phyloP scores from a whole-genome alignment of 2,888 invertebrate genomes.

The Seira ritae region DNA sequence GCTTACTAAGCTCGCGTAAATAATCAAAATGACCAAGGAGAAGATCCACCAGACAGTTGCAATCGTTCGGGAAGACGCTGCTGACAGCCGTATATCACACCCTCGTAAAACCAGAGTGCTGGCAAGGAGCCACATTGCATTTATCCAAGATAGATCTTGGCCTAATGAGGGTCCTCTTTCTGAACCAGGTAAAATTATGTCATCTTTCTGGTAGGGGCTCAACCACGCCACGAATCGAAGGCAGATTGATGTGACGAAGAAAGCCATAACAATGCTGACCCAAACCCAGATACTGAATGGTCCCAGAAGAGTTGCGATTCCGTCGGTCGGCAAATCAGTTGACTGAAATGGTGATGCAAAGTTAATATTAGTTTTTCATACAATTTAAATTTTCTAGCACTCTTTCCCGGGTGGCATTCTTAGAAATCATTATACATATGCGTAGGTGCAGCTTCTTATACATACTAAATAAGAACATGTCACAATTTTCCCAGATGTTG shows the following conservation, averaged over 20 bases:
- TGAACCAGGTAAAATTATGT: conserved; percentile 71
- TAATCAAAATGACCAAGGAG: conserved; percentile 69
- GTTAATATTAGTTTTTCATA: not conserved
- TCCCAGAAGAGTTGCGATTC: conserved; percentile 63
- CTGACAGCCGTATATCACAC: conserved; percentile 69
- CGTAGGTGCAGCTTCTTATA: no score
- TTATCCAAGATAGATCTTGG: conserved; percentile 71
- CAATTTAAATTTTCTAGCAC: conserved; percentile 14
- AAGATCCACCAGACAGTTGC: conserved; percentile 73
- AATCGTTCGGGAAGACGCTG: conserved; percentile 70
- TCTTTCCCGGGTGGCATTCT: not conserved
- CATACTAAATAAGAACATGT: no score
- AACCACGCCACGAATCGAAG: conserved; percentile 72
- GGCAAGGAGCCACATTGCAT: conserved; percentile 72
- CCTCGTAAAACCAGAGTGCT: conserved; percentile 71
- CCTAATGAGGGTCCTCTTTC: conserved; percentile 65
- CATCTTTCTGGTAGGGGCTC: conserved; percentile 72
- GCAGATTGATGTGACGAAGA: conserved; percentile 71
- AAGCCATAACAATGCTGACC: conserved; percentile 72
- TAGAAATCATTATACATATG: no score
- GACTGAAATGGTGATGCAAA: no score
- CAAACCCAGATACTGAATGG: conserved; percentile 73
- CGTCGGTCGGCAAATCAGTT: conserved; percentile 64
- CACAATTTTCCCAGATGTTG: no score
- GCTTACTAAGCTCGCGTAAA: conserved; percentile 71